Base-by-base conservation (phyloP, 2,797 vertebrate species). In the Podarcis lilfordi region DNA sequence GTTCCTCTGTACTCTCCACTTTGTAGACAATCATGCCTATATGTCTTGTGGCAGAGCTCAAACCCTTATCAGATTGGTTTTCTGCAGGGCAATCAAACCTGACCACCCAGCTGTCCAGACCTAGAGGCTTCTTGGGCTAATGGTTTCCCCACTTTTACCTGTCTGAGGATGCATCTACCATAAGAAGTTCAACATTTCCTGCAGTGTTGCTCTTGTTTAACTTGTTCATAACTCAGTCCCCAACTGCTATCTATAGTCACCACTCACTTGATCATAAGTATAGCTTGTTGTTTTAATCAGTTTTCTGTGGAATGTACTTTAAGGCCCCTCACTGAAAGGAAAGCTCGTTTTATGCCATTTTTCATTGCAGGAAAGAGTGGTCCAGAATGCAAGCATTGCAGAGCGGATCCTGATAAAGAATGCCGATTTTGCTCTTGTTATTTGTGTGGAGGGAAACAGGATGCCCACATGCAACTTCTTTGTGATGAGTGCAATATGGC, bases 401-500 rank as follows among this genome's bases (percentile, higher is more conserved):
- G 98, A 94, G 98, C 98, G 76, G 98, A 99, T 94, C 98, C 98
- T 8, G 98, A 99, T 5, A 96, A 97, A 0, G 99, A 99, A 94
- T 99, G 99, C 80, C 98, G 98, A 2, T 98, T 98, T 96, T 99
- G 99, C 94, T 99, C 99, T 2, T 99, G 99, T 97, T 99, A 98
- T 86, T 96, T 99, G 89, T 99, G 99, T 82, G 99, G 99, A 55
- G 99, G 99, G 75, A 99, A 99, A 95, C 99, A 98, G 94, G 99
- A 99, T 80, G 98, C 99, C 91, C 98, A 98, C 96, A 99, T 99
- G 98, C 99, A 99, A 93, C 98, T 99, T 95, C 96, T 99, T 8
- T 99, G 99, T 94, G 99, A 99, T 86, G 99, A 99, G 97, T 99
- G 99, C 95, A 99, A 99, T 96, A 98, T 99, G 99, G 99, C 99